Percentiles rank a stretch among this genome's conserved stretches.
Evolutionary conservation across 2,888 invertebrate genomes (phyloP).

Genomic region (Conops quadrifasciatus): DNA sequence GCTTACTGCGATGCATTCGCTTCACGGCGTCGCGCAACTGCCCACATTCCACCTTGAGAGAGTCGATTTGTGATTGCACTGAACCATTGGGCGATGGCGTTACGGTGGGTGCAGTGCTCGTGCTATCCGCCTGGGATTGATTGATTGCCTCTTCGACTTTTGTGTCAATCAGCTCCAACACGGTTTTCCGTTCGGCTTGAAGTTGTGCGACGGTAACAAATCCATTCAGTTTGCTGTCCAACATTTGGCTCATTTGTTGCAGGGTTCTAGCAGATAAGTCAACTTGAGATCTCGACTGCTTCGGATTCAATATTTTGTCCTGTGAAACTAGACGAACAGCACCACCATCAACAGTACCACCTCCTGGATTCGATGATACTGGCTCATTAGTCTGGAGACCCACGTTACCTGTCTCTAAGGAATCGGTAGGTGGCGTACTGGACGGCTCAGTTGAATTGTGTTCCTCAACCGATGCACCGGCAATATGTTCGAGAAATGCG

Average conservation of each 20-base stretch:
- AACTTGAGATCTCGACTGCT: constrained; percentile 5
- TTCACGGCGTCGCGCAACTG: constrained; percentile 36
- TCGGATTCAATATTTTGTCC: constrained; percentile 19
- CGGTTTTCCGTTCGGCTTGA: constrained; percentile 29
- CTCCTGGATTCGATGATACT: background rate
- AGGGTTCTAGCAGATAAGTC: constrained; percentile 38
- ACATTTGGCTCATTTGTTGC: constrained; percentile 39
- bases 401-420: constrained; percentile 14
- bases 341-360: background rate
- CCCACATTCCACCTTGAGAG: constrained; percentile 40
- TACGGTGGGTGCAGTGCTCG: background rate
- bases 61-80: constrained; percentile 27
- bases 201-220: constrained; percentile 40
- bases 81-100: background rate
- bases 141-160: constrained; percentile 1
- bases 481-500: constrained; percentile 33
- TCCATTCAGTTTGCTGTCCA: constrained; percentile 43
- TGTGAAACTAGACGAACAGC: constrained; percentile 17
- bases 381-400: background rate
- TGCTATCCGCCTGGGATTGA: background rate
- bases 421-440: constrained; percentile 29
- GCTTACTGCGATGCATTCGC: constrained; percentile 41
- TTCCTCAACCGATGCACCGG: constrained; percentile 21
- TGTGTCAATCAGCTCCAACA: constrained; percentile 25
- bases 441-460: constrained; percentile 32